These are phyloP conservation scores for Microctonus hyperodae DNA, from an alignment of 2,888 invertebrate genomes.

Conservation along the genomic window DNA sequence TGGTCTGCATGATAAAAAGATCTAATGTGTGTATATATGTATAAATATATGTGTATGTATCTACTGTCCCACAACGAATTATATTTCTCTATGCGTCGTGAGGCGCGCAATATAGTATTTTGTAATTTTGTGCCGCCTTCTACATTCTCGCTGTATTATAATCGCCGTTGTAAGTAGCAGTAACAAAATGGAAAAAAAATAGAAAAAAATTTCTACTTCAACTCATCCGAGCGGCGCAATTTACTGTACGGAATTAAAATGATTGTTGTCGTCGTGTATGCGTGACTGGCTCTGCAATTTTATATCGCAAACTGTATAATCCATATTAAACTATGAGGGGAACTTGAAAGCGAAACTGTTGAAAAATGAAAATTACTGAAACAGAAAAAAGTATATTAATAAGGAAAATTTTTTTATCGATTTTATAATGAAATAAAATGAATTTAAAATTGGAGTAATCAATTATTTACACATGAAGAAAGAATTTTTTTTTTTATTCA, in stretches of 20 bases:
- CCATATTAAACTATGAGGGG: not conserved
- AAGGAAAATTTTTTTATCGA: not conserved
- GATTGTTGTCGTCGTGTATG: slow-evolving; percentile 23
- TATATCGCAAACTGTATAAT: slow-evolving; percentile 19
- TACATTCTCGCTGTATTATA: slow-evolving; percentile 1
- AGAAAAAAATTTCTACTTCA: not conserved
- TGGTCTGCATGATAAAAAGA: slow-evolving; percentile 37
- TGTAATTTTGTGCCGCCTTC: not conserved
- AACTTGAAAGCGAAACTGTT: not conserved
- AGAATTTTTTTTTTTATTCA: not conserved
- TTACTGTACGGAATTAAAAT: slow-evolving; percentile 16
- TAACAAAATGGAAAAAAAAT: slow-evolving; percentile 1
- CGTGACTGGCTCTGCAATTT: slow-evolving; percentile 12
- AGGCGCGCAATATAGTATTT: slow-evolving; percentile 24
- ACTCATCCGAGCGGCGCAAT: slow-evolving; percentile 12
- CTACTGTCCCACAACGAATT: not conserved
- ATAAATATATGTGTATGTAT: slow-evolving; percentile 3
- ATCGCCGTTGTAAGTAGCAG: slow-evolving; percentile 14
- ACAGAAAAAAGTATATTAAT: not conserved
- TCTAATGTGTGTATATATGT: slow-evolving; percentile 13
- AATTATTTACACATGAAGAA: no score
- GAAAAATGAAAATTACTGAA: not conserved
- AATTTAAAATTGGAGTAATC: no score
- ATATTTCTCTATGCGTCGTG: slow-evolving; percentile 17
- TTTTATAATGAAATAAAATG: no score